Percentiles rank a stretch among this genome's conserved stretches.
phyloP scores from a whole-genome alignment of 2,888 invertebrate genomes.

The Macrosiphum euphorbiae region DNA sequence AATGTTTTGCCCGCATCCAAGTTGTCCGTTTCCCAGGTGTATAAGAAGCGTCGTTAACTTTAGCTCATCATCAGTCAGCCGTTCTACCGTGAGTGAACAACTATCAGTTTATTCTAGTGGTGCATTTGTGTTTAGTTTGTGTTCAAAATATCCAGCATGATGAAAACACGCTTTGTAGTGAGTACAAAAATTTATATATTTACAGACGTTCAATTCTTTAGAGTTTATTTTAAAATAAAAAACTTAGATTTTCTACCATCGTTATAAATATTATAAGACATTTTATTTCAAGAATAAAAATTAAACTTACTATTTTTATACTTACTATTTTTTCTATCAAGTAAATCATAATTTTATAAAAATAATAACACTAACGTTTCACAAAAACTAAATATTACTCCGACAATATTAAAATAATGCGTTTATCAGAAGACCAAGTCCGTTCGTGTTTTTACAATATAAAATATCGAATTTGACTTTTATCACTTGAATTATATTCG shows the following conservation, averaged over 20 bases:
- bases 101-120: slow-evolving; percentile 22
- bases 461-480: not conserved
- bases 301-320: not conserved
- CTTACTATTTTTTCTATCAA: not conserved
- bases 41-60: slow-evolving; percentile 60
- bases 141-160: slow-evolving; percentile 41
- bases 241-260: not conserved
- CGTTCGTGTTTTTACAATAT: not conserved
- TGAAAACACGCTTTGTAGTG: slow-evolving; percentile 46
- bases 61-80: slow-evolving; percentile 61
- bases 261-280: not conserved
- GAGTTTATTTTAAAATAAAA: not conserved
- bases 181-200: slow-evolving; percentile 22
- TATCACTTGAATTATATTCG: not conserved
- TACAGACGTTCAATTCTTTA: not conserved
- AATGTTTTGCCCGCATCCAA: slow-evolving; percentile 58
- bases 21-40: slow-evolving; percentile 48
- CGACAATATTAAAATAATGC: not conserved
- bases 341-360: not conserved
- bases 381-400: not conserved
- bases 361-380: not conserved
- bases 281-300: not conserved
- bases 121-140: slow-evolving; percentile 40
- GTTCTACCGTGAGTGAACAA: slow-evolving; percentile 54
- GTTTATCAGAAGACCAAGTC: not conserved